A percentile compares a stretch with the other conserved stretches of the same genome.
phyloP scores from a whole-genome alignment of 2,797 vertebrate genomes.

The Coregonus ussuriensis region DNA sequence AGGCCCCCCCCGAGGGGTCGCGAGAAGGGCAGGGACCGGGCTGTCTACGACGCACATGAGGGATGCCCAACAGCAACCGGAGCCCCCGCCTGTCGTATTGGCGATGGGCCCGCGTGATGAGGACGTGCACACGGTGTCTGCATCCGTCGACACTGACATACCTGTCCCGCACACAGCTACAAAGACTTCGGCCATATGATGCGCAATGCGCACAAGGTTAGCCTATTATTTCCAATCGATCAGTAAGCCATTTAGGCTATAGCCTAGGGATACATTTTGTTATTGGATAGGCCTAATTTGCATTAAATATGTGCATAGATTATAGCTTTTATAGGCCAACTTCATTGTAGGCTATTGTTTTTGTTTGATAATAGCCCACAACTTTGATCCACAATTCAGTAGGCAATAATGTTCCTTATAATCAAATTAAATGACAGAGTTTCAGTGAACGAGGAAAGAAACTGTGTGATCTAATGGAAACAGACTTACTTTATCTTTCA shows the following conservation, averaged over 20 bases:
- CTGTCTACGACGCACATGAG: constrained; percentile 22
- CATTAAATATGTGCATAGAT: not conserved
- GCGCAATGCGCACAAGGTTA: not conserved
- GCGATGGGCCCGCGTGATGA: constrained; percentile 11
- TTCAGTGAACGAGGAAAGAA: not conserved
- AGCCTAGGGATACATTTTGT: not conserved
- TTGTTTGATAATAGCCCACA: not conserved
- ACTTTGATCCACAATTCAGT: not conserved
- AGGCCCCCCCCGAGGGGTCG: not conserved
- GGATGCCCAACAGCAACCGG: constrained; percentile 9
- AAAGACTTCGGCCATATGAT: constrained; percentile 60
- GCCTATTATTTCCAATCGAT: not conserved
- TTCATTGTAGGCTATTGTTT: not conserved
- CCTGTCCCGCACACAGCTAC: constrained; percentile 37
- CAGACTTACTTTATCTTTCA: not conserved
- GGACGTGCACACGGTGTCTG: constrained; percentile 34
- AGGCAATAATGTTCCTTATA: not conserved
- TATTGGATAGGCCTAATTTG: not conserved
- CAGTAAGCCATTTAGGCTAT: not conserved
- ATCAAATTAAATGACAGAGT: not conserved
- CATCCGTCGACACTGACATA: constrained; percentile 32
- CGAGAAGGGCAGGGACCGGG: not conserved
- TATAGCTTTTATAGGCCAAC: not conserved
- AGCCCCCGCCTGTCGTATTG: not conserved
- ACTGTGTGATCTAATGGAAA: constrained; percentile 1